A percentile compares a stretch with the other conserved stretches of the same genome.
phyloP scores from a whole-genome alignment of 1,140 invertebrate species.

The Megathymus violae region DNA sequence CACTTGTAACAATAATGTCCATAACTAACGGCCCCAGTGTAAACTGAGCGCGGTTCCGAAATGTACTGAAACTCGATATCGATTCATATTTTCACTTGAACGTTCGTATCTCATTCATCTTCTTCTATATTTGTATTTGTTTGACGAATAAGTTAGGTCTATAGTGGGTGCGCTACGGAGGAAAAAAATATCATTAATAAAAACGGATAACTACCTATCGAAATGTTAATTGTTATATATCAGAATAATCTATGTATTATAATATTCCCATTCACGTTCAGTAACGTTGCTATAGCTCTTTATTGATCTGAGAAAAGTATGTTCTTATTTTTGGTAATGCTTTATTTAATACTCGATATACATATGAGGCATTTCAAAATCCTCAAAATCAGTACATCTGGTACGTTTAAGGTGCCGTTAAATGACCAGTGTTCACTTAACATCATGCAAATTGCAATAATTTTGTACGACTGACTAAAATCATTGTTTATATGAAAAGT shows the following conservation, averaged over 20 bases:
- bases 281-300: neutral
- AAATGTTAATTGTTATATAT: neutral
- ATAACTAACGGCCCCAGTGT: constrained; percentile 59
- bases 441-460: neutral
- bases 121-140: constrained; percentile 79
- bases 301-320: neutral
- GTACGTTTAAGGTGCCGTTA: too few relatives aligned
- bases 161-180: constrained; percentile 78
- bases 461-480: too few relatives aligned
- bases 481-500: neutral
- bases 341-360: neutral
- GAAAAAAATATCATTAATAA: constrained; percentile 62
- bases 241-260: neutral
- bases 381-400: neutral
- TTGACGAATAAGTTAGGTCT: constrained; percentile 71
- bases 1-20: constrained; percentile 64
- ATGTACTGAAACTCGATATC: constrained; percentile 40
- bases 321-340: neutral
- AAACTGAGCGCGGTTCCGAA: constrained; percentile 49
- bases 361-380: neutral
- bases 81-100: constrained; percentile 39
- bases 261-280: neutral
- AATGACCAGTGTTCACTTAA: neutral
- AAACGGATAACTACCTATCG: constrained; percentile 11
- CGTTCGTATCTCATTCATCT: constrained; percentile 57